These are phyloP conservation scores for cat (Felis catus) DNA, from an alignment of 2,113 vertebrate species.

Conservation along the genomic window DNA sequence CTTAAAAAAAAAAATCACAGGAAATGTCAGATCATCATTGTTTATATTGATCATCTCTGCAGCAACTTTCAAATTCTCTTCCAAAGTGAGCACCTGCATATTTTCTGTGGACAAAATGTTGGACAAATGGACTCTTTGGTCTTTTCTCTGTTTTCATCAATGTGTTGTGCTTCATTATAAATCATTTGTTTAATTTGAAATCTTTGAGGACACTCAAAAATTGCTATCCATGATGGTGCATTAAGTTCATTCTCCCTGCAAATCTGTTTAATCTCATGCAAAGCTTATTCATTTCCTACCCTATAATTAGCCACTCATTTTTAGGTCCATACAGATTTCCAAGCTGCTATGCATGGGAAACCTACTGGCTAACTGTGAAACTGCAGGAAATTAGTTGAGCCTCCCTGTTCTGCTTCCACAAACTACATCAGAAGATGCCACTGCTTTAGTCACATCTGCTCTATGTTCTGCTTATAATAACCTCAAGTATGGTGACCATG, in stretches of 20 bases:
- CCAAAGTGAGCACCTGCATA: not conserved
- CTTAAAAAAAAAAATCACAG: not conserved
- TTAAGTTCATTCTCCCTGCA: not conserved
- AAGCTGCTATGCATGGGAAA: not conserved
- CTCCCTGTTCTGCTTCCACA: not conserved
- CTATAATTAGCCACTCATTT: not conserved
- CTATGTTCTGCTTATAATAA: not conserved
- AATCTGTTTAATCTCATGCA: not conserved
- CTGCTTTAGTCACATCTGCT: not conserved
- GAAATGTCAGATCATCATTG: not conserved
- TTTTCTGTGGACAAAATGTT: not conserved
- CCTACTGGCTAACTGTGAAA: not conserved
- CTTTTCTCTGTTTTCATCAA: not conserved
- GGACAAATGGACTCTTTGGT: not conserved
- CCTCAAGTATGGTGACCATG: not conserved
- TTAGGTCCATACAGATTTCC: not conserved
- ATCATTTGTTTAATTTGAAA: not conserved
- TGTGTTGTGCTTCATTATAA: not conserved
- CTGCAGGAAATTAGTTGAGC: not conserved
- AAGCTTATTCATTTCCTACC: not conserved
- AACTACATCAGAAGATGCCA: not conserved
- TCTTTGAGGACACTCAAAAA: not conserved
- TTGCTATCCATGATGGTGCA: not conserved
- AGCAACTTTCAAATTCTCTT: constrained; percentile 14
- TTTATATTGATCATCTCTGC: not conserved